Evolutionary conservation across 2,797 vertebrate species (phyloP).

Genomic region (Hoplostethus atlanticus): DNA sequence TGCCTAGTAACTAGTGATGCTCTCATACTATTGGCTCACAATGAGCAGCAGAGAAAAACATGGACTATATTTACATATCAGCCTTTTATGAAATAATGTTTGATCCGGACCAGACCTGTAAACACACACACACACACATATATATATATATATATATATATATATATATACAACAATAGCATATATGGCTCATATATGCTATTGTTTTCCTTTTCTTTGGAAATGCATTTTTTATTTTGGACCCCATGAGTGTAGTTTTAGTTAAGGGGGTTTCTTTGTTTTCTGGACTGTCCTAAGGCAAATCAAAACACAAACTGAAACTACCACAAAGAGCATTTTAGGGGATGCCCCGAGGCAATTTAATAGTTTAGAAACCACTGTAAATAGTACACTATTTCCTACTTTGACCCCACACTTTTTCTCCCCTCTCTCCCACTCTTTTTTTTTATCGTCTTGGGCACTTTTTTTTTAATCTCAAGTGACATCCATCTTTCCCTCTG

Average conservation of each 20-base stretch:
- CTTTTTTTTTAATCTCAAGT: not conserved
- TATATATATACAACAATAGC: no score
- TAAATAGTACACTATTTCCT: not conserved
- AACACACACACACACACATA: not conserved
- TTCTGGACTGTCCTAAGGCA: not conserved
- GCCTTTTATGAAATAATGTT: no score
- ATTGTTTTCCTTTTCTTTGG: not conserved
- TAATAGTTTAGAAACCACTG: not conserved
- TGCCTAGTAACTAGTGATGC: conserved; percentile 71
- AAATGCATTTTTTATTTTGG: not conserved
- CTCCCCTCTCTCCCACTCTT: no score
- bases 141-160: no score
- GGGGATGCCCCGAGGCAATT: not conserved
- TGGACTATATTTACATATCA: not conserved
- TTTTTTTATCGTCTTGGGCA: no score
- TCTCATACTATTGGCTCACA: conserved; percentile 45
- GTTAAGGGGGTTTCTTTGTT: not conserved
- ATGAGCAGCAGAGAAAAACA: not conserved
- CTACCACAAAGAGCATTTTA: not conserved
- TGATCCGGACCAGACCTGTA: no score
- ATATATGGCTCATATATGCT: no score
- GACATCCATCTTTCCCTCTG: not conserved
- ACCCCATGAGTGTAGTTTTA: not conserved
- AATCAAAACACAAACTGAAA: conserved; percentile 6
- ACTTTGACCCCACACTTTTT: not conserved